Evolutionary conservation across 2,888 invertebrate species (phyloP), one percentile per base, ranked within the genome.

Genomic region (Polia nebulosa): DNA sequence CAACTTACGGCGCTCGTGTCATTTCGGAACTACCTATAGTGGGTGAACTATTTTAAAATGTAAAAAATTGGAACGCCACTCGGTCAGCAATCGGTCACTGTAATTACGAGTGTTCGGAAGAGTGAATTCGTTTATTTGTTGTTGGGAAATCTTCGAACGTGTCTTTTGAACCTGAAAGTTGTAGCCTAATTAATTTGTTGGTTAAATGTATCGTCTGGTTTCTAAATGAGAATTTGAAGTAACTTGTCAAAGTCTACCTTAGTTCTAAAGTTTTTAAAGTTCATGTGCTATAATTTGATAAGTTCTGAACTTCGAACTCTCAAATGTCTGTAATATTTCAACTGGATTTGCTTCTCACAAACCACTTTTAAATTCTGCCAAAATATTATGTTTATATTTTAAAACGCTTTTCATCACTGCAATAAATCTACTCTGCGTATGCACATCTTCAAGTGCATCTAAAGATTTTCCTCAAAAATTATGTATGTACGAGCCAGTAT

Each of bases 11-110:
- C 52, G 62, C 25, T 64, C 74, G 65, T 83, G 69, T 70, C 78
- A 75, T 72, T 74, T 58, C 49, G 62, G 70, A 61, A 39, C 82
- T 32, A 72, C 76, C 65, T 51, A 76, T 68, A 83, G 77, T 70
- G 66, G 62, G 65, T 70, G 65, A 79, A 81, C 81, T 83, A 82
- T 83, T 82, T 83, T 77, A 62, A 82, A 83, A 72, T 66, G 15
- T 60, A 52, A 77, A 79, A 78, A 82, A 82, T 81, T 80, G 67
- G 83, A 74, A 79, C 83, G 61, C 57, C 71, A 58, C 78, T 81
- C 57, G 67, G 51, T 57, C 67, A 55, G 49, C 67, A 64, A 80
- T 73, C 72, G 63, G 73, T 78, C 81, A 73, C 52, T 67, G 53
- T 78, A 78, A 73, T 81, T 58, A 74, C 66, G 47, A 64, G 45